Conservation (phyloP, 2,113 vertebrate species). For the Fulmarus glacialis region DNA sequence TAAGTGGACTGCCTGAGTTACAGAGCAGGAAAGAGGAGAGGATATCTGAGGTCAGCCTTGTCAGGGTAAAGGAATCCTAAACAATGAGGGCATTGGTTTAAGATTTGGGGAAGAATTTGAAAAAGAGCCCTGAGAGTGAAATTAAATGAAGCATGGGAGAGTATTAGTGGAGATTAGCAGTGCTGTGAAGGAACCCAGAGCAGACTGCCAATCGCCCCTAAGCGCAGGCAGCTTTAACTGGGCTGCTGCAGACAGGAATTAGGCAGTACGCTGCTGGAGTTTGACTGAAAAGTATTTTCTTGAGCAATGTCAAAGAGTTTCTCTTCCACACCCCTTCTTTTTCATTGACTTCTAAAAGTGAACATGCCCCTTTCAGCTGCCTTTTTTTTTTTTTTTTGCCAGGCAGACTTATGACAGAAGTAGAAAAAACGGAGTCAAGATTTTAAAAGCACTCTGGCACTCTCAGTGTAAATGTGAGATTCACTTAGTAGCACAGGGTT, state of each 20-base stretch:
- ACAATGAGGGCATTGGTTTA: constrained; percentile 82
- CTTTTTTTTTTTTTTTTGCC: neutral
- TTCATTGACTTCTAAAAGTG: constrained; percentile 43
- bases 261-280: neutral
- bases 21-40: constrained; percentile 78
- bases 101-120: constrained; percentile 69
- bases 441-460: neutral
- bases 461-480: neutral
- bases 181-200: constrained; percentile 56
- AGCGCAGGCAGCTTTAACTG: constrained; percentile 60
- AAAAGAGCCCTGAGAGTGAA: constrained; percentile 67
- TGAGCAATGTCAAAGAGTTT: constrained; percentile 8
- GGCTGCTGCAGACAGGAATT: constrained; percentile 47
- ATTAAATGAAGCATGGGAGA: constrained; percentile 77
- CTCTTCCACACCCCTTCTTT: neutral
- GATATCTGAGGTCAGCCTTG: constrained; percentile 82
- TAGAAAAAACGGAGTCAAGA: neutral
- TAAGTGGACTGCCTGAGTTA: constrained; percentile 74
- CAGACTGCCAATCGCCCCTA: constrained; percentile 58
- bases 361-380: neutral
- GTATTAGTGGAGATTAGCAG: constrained; percentile 72
- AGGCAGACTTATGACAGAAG: neutral
- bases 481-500: neutral
- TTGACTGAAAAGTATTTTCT: constrained; percentile 39
- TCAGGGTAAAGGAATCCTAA: constrained; percentile 81